A percentile compares a stretch with the other conserved stretches of the same genome.
Evolutionary conservation across 2,113 vertebrate species (phyloP).

Genomic region (Oreochromis spilurus): DNA sequence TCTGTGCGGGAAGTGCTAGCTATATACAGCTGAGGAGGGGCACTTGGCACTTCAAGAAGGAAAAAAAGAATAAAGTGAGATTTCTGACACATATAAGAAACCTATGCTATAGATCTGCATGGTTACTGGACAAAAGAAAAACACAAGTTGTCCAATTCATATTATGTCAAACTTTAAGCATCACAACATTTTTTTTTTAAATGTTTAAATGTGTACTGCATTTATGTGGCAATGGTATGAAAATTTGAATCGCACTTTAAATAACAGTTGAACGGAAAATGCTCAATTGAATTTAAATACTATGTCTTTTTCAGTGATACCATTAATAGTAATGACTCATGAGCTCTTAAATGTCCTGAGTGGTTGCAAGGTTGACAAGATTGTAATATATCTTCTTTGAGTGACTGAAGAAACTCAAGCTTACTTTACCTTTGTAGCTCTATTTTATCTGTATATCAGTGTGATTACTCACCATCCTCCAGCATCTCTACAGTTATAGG

Average conservation of each 20-base stretch:
- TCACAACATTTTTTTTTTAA: neutral
- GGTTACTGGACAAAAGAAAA: neutral
- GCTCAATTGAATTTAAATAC: neutral
- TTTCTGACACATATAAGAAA: neutral
- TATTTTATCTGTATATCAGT: neutral
- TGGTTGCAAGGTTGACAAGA: neutral
- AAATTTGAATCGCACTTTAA: neutral
- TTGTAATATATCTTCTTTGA: neutral
- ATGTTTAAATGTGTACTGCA: neutral
- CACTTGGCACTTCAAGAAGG: conserved; percentile 80
- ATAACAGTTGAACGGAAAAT: neutral
- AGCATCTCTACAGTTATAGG: conserved; percentile 82
- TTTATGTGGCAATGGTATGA: neutral
- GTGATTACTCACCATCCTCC: conserved; percentile 83
- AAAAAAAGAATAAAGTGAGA: neutral
- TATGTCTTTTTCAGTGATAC: neutral
- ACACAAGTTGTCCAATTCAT: neutral
- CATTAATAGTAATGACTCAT: neutral
- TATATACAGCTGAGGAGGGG: conserved; percentile 87
- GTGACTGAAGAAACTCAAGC: neutral
- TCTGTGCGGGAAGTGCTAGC: conserved; percentile 86
- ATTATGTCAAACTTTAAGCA: neutral
- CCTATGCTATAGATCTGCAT: neutral
- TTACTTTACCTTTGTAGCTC: neutral
- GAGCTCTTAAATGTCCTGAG: neutral